Base-by-base conservation (phyloP, 2,888 invertebrate genomes). In the Hirtodrosophila histrioides region DNA sequence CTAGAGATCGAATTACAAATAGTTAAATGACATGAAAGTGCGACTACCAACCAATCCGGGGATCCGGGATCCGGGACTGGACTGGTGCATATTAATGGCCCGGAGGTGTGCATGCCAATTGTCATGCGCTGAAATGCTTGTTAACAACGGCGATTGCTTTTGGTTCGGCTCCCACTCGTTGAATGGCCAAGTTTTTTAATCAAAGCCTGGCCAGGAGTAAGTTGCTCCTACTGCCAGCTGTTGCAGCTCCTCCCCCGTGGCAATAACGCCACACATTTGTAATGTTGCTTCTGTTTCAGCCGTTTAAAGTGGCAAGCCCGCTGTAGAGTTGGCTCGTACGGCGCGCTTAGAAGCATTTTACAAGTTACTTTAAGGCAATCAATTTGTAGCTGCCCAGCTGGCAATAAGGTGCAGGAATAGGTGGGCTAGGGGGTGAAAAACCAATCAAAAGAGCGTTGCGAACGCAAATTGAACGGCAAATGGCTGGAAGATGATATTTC, bases 231-330 rank as follows among this genome's bases (percentile, higher is more conserved):
- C 39, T 39, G 24, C 29, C 5, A n/a, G n/a, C 27, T 43, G 62
- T 36, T 65, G 75, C 53, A 58, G 62, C 78, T 69, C 80, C 84
- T 88, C 87, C 83, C 88, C 87, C 84, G 71, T 86, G 88, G 89
- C 89, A 89, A 89, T 89, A 89, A 89, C 90, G 88, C 88, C 90
- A 90, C 85, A 89, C 86, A 89, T 89, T 89, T 88, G 89, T 89
- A 90, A 89, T 86, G 76, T 77, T 89, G 89, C 89, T 89, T 88
- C 89, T 90, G 89, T 89, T 90, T 88, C 66, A 73, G 70, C 72
- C 69, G 73, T 70, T 79, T 68, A 69, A 70, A 75, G 66, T 64
- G 62, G 60, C 64, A 51, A 48, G 49, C 50, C 55, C 24, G 17
- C 17, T 17, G 17, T 17, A 56, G 50, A 46, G 12, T 53, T 63